Evolutionary conservation across 1,140 invertebrate species (phyloP), one percentile per base, ranked within the genome.

Genomic region (Ephestia elutella): DNA sequence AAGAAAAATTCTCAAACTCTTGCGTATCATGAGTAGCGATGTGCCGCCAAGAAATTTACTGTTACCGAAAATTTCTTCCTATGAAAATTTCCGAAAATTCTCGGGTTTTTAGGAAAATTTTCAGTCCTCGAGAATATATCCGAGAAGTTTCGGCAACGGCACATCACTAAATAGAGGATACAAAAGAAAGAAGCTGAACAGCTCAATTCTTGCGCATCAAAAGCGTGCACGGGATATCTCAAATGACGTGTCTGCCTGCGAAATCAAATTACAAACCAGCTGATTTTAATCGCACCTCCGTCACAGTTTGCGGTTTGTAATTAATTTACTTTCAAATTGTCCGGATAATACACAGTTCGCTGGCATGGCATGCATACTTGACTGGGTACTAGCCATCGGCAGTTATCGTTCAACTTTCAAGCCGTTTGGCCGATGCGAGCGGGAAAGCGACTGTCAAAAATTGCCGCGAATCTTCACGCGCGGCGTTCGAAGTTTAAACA

Each of bases 341-440:
- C 66, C 68, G 78, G 67, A 32, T 82, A 70, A 78, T 75, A 70
- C 44, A 21, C 44, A 66, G 62, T 55, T 64, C 65, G 66, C 68
- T 63, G 56, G 55, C 59, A n/a, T 50, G 56, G 62, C 32, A 55
- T 60, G 65, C 69, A 69, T 65, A 75, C 67, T 61, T 53, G 57
- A 49, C 61, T 68, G 64, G 70, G 68, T 7, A 25, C 2, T 70
- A 68, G 60, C 58, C 48, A 63, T 57, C 56, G 67, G 65, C 81
- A 85, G 82, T 86, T 71, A 58, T 66, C 80, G 80, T 78, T 80
- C 79, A 81, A 79, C 83, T 86, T 86, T 84, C 81, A 73, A 83
- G 79, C 75, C 76, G 44, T 60, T 64, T 56, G 64, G 57, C 62
- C 56, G 70, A 63, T 63, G 69, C 68, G 65, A 64, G 69, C 63